These are phyloP conservation scores for Lagorchestes hirsutus DNA, from an alignment of 2,797 vertebrate genomes.

Conservation along the genomic window DNA sequence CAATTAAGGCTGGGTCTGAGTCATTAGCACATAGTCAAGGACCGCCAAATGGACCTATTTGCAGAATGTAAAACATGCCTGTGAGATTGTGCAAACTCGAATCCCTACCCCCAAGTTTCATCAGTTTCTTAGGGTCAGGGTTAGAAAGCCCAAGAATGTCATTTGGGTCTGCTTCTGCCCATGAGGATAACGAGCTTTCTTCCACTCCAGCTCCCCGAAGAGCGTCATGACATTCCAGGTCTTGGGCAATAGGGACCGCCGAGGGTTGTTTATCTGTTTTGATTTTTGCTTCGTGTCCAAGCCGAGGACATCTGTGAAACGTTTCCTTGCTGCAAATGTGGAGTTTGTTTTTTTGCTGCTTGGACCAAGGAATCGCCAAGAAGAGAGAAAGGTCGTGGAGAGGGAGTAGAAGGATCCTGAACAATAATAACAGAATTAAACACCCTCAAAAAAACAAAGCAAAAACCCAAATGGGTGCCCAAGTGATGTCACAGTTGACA, in stretches of 20 bases:
- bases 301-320: conserved; percentile 78
- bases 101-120: conserved; percentile 10
- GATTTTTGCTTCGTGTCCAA: conserved; percentile 66
- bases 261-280: conserved; percentile 67
- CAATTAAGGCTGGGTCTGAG: neutral
- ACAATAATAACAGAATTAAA: neutral
- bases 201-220: neutral
- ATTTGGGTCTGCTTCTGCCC: rapidly evolving
- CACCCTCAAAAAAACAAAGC: neutral
- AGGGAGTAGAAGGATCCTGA: conserved; percentile 26
- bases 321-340: conserved; percentile 75
- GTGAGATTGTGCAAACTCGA: conserved; percentile 62
- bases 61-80: neutral
- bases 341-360: conserved; percentile 75
- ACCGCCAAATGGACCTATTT: neutral
- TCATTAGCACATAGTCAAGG: neutral
- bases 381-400: conserved; percentile 54
- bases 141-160: neutral
- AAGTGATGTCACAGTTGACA: conserved; percentile 53
- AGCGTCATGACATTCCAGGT: conserved; percentile 38
- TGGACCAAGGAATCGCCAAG: conserved; percentile 43
- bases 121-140: neutral
- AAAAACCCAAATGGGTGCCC: rapidly evolving
- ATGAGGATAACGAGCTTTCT: neutral
- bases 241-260: conserved; percentile 48